A percentile compares a stretch with the other conserved stretches of the same genome.
phyloP scores from a whole-genome alignment of 23 tunicate genomes.

The Ascidia mentula region DNA sequence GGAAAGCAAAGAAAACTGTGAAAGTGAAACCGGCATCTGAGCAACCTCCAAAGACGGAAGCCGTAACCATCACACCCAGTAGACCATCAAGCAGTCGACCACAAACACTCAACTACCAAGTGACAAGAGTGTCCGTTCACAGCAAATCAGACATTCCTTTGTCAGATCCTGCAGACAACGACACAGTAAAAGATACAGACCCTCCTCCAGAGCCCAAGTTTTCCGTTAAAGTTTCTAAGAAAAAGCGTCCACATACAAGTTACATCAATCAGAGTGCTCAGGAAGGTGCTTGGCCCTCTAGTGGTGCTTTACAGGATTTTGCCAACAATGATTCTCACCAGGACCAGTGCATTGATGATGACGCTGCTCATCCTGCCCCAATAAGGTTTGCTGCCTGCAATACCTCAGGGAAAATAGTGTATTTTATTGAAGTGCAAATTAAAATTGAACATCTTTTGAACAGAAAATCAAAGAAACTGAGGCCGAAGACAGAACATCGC shows the following conservation, averaged over 20 bases:
- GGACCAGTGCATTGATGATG: too few species aligned
- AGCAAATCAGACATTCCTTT: background rate
- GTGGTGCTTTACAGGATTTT: background rate
- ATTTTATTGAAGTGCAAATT: background rate
- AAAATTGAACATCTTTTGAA: background rate
- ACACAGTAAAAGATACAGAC: background rate
- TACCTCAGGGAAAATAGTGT: too few species aligned
- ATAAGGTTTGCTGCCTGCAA: too few species aligned
- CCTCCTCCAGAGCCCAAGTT: background rate
- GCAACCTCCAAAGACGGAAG: background rate
- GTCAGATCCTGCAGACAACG: background rate
- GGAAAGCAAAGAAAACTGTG: background rate
- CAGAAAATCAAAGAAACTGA: conserved; percentile 18
- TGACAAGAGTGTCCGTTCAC: background rate
- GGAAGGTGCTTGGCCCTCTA: background rate
- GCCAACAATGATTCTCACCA: background rate
- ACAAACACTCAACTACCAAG: background rate
- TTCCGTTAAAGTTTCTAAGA: background rate
- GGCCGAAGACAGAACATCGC: conserved; percentile 25
- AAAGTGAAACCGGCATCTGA: background rate
- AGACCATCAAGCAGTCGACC: background rate
- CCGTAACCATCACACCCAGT: too few species aligned
- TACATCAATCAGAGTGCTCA: background rate
- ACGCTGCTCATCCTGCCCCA: too few species aligned
- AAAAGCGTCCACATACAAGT: conserved; percentile 12